phyloP scores from a whole-genome alignment of 1,140 invertebrate genomes.

The Hetaerina americana region DNA sequence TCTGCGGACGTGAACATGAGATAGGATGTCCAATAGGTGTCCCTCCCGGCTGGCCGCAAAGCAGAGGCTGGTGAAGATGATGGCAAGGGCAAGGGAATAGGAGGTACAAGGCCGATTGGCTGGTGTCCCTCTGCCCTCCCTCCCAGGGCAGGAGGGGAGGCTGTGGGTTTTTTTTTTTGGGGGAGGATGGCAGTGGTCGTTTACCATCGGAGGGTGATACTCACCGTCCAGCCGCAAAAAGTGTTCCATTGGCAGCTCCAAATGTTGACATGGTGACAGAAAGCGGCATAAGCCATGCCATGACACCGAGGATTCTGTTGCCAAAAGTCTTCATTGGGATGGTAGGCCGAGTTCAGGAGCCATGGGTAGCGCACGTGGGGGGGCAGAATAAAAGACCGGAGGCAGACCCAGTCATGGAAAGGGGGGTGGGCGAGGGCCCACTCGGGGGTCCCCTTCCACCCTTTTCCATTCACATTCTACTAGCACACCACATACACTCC shows the following conservation, averaged over 20 bases:
- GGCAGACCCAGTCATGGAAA: not conserved
- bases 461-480: too few species aligned
- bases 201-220: slow-evolving; percentile 1
- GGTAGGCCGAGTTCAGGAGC: slow-evolving; percentile 6
- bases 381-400: not conserved
- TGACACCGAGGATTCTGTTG: slow-evolving; percentile 65
- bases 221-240: slow-evolving; percentile 77
- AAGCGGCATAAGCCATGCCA: slow-evolving; percentile 86
- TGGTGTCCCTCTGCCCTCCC: not conserved
- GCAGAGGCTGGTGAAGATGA: slow-evolving; percentile 50
- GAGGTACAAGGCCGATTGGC: not conserved
- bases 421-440: not conserved
- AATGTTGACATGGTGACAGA: slow-evolving; percentile 94
- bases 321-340: slow-evolving; percentile 51
- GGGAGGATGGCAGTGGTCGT: not conserved
- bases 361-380: not conserved
- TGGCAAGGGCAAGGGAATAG: not conserved
- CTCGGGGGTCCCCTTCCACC: not conserved
- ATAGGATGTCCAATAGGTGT: slow-evolving; percentile 82
- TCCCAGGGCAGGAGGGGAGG: not conserved
- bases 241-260: slow-evolving; percentile 90
- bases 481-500: not conserved
- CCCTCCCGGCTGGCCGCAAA: slow-evolving; percentile 91
- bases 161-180: not conserved
- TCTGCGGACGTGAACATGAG: slow-evolving; percentile 81